Conservation (phyloP, 2,113 vertebrate genomes). For the Protobothrops flavoviridis region DNA sequence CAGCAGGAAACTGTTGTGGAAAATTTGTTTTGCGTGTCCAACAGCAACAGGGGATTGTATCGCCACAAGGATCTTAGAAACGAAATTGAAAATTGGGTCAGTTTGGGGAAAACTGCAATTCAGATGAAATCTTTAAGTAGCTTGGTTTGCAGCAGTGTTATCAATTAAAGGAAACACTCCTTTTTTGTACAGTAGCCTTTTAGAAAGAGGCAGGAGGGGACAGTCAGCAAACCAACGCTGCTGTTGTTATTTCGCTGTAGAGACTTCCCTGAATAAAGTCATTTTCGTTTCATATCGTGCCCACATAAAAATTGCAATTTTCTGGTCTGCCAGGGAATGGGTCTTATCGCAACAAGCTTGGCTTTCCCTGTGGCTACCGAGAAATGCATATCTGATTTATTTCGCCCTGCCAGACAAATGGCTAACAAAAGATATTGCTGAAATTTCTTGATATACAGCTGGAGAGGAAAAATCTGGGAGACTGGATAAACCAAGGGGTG, state of each 20-base stretch:
- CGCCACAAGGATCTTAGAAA: not conserved
- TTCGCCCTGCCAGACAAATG: not conserved
- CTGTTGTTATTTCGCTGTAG: not conserved
- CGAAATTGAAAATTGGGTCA: not conserved
- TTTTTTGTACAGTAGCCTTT: not conserved
- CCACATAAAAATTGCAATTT: conserved; percentile 7
- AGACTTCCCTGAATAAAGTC: not conserved
- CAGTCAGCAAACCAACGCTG: not conserved
- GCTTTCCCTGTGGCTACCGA: not conserved
- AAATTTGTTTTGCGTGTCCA: not conserved
- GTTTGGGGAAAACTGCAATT: not conserved
- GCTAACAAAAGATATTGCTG: not conserved
- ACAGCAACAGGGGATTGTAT: not conserved
- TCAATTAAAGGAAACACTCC: not conserved
- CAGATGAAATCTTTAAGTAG: not conserved
- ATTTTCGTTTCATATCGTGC: conserved; percentile 15
- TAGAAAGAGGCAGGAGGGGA: not conserved
- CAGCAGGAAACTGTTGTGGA: not conserved
- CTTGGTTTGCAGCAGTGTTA: not conserved
- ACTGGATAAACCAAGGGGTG: not conserved
- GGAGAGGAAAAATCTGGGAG: not conserved
- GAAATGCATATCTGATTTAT: conserved; percentile 23
- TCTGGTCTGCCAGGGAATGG: not conserved
- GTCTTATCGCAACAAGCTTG: not conserved
- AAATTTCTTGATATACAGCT: not conserved